These are phyloP conservation scores for Drosophila seguyi DNA, from an alignment of 1,140 invertebrate genomes.

Conservation along the genomic window DNA sequence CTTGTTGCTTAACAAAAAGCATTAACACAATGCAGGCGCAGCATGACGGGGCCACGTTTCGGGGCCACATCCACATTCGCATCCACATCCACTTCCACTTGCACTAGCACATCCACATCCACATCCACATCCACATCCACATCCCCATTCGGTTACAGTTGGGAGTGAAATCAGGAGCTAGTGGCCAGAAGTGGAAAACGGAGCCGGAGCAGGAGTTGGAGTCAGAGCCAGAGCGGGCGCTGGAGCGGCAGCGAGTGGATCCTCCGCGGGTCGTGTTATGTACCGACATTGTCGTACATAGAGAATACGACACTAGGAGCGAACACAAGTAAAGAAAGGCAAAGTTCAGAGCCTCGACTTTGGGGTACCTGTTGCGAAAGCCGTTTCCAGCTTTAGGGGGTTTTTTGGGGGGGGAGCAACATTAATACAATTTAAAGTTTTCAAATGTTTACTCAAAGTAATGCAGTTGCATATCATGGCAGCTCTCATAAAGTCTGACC, in stretches of 20 bases:
- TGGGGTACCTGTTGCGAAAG: slow-evolving; percentile 8
- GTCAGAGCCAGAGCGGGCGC: slow-evolving; percentile 20
- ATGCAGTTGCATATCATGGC: not conserved
- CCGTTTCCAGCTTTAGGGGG: not conserved
- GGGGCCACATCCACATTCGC: slow-evolving; percentile 50
- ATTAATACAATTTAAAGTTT: not conserved
- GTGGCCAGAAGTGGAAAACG: slow-evolving; percentile 21
- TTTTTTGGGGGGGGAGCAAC: too few relatives aligned
- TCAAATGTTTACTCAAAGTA: not conserved
- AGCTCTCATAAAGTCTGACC: not conserved
- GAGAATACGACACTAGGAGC: slow-evolving; percentile 46
- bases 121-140: slow-evolving; percentile 13
- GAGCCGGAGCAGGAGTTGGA: slow-evolving; percentile 13
- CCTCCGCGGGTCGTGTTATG: slow-evolving; percentile 72
- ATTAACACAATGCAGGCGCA: slow-evolving; percentile 83
- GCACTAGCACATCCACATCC: slow-evolving; percentile 17
- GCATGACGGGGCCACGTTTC: slow-evolving; percentile 71
- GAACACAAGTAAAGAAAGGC: slow-evolving; percentile 4
- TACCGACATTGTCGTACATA: slow-evolving; percentile 81
- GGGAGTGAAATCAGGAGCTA: slow-evolving; percentile 36
- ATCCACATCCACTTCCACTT: slow-evolving; percentile 20
- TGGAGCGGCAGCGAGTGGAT: slow-evolving; percentile 26
- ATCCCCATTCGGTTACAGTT: slow-evolving; percentile 19
- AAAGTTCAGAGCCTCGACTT: slow-evolving; percentile 2
- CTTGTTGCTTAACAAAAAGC: slow-evolving; percentile 81